phyloP scores from a whole-genome alignment of 2,888 invertebrate species.

The Himalopsyche tibetana region DNA sequence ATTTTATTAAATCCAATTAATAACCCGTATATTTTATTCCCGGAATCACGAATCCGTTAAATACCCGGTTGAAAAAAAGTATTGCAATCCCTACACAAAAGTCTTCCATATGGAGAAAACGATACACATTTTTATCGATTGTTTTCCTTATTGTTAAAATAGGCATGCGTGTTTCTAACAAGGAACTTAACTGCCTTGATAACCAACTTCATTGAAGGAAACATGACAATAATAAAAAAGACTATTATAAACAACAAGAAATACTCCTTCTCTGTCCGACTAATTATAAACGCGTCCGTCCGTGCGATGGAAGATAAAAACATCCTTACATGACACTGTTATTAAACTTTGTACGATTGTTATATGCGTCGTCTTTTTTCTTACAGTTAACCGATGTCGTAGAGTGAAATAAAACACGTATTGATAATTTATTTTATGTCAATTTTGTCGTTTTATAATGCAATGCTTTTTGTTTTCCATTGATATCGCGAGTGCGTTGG shows the following conservation, averaged over 20 bases:
- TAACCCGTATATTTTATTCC: too few relatives aligned
- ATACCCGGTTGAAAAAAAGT: too few relatives aligned
- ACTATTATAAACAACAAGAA: neutral
- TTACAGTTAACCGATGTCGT: neutral
- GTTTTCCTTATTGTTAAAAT: neutral
- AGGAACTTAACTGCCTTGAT: conserved; percentile 21
- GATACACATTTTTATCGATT: neutral
- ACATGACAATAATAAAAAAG: neutral
- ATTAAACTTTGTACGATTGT: neutral
- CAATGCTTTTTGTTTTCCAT: conserved; percentile 36
- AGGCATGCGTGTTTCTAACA: neutral
- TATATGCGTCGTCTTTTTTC: conserved; percentile 27
- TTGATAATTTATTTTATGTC: neutral
- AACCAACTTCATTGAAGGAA: neutral
- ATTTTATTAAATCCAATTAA: too few relatives aligned
- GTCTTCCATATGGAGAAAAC: neutral
- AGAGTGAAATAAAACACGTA: conserved; percentile 6
- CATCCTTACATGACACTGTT: conserved; percentile 6
- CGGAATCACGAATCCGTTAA: too few relatives aligned
- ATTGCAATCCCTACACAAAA: neutral
- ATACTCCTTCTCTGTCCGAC: conserved; percentile 1
- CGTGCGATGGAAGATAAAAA: neutral
- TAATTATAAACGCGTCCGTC: neutral
- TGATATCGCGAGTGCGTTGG: conserved; percentile 43
- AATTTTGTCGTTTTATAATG: conserved; percentile 9